These are phyloP conservation scores for Drosophila pectinifera DNA, from an alignment of 1,140 invertebrate genomes.

Conservation along the genomic window DNA sequence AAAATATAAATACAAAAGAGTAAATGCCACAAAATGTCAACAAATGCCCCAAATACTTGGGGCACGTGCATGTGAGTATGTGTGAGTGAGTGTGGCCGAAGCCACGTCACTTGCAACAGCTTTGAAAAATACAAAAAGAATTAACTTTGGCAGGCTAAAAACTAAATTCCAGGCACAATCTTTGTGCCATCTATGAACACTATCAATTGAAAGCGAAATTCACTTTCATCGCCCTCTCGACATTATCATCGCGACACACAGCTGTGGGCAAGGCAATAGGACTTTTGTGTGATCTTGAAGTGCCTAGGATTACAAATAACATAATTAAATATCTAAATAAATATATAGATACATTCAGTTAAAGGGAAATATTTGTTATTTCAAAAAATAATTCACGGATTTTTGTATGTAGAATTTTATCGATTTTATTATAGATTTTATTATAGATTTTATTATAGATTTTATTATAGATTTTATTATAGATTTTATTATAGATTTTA, in stretches of 20 bases:
- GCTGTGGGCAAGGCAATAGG: background rate
- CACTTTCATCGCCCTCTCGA: conserved; percentile 17
- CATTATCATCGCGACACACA: background rate
- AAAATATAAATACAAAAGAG: conserved; percentile 33
- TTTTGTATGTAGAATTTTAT: too few species aligned
- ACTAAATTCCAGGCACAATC: conserved; percentile 14
- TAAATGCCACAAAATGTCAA: conserved; percentile 70
- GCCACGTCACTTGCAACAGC: conserved; percentile 41
- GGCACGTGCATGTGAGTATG: conserved; percentile 32
- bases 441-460: too few species aligned
- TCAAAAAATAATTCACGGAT: too few species aligned
- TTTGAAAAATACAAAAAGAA: conserved; percentile 2
- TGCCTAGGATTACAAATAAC: background rate
- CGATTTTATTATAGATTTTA: too few species aligned
- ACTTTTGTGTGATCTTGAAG: too few species aligned
- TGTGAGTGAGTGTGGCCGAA: conserved; percentile 17
- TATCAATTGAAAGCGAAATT: conserved; percentile 70
- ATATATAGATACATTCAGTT: background rate
- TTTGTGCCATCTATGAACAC: conserved; percentile 25
- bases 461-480: too few species aligned
- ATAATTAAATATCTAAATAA: background rate
- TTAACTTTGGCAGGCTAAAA: conserved; percentile 3
- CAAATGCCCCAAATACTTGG: conserved; percentile 72
- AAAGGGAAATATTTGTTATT: too few species aligned
- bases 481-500: too few species aligned